A percentile compares a stretch with the other conserved stretches of the same genome.
phyloP scores from a whole-genome alignment of 1,140 invertebrate species.

The Wiebesia pumilae region DNA sequence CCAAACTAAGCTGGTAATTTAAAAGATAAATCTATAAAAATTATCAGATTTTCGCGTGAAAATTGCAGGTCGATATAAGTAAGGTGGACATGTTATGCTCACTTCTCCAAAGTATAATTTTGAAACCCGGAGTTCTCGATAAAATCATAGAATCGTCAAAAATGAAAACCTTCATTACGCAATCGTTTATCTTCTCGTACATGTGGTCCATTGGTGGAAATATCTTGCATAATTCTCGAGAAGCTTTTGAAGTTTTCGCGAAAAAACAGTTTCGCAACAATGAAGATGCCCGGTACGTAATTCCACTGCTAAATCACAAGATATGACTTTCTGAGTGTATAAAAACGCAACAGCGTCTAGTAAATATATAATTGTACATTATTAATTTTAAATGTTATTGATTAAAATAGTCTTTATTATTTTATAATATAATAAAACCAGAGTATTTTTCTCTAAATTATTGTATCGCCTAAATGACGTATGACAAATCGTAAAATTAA shows the following conservation, averaged over 20 bases:
- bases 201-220: slow-evolving; percentile 91
- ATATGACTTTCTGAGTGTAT: too few species aligned
- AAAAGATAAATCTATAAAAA: neutral
- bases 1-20: neutral
- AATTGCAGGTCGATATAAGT: slow-evolving; percentile 83
- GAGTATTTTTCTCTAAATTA: too few species aligned
- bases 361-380: too few species aligned
- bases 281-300: slow-evolving; percentile 76
- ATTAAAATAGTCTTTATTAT: too few species aligned
- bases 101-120: slow-evolving; percentile 82
- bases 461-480: too few species aligned
- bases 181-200: slow-evolving; percentile 85
- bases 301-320: too few species aligned
- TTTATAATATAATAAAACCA: too few species aligned
- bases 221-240: slow-evolving; percentile 81
- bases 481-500: too few species aligned
- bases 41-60: neutral
- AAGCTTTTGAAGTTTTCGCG: slow-evolving; percentile 82
- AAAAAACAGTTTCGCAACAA: slow-evolving; percentile 82
- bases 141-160: slow-evolving; percentile 75
- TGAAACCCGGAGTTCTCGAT: slow-evolving; percentile 71
- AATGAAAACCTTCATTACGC: slow-evolving; percentile 80
- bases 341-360: too few species aligned
- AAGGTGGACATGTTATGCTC: slow-evolving; percentile 85
- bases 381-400: too few species aligned